phyloP scores from a whole-genome alignment of 2,888 invertebrate species.

The Autographa gamma region DNA sequence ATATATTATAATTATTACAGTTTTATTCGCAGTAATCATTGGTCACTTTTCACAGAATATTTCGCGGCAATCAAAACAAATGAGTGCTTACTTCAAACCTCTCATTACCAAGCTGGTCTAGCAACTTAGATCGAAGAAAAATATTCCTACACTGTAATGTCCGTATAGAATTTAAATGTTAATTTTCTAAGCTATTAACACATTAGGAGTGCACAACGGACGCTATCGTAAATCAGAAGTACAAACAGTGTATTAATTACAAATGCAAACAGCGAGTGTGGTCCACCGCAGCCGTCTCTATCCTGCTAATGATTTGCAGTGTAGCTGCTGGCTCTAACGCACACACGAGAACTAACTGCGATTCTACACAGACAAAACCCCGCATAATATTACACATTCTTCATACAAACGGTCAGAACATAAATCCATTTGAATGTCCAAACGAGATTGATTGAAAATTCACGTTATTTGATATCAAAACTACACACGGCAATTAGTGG shows the following conservation, averaged over 20 bases:
- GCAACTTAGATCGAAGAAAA: neutral
- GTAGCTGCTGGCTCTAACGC: constrained; percentile 65
- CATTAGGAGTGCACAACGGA: constrained; percentile 83
- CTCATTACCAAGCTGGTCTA: neutral
- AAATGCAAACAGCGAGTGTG: constrained; percentile 88
- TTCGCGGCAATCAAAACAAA: no score
- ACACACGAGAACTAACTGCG: constrained; percentile 43
- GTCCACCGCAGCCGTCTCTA: constrained; percentile 86
- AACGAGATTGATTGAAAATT: neutral
- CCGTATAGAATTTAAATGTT: constrained; percentile 60
- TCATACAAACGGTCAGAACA: neutral
- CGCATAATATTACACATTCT: neutral
- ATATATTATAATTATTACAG: no score
- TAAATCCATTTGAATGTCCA: neutral
- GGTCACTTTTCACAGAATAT: neutral
- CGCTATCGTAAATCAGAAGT: constrained; percentile 87
- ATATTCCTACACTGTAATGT: constrained; percentile 13
- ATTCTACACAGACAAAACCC: constrained; percentile 21
- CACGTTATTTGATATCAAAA: neutral
- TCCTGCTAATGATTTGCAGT: constrained; percentile 88
- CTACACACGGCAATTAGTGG: neutral
- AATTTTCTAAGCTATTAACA: constrained; percentile 87
- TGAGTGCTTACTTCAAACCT: neutral
- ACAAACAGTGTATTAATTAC: constrained; percentile 89
- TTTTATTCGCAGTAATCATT: neutral